Base-by-base conservation (phyloP, 1,140 invertebrate genomes). In the Listronotus bonariensis region DNA sequence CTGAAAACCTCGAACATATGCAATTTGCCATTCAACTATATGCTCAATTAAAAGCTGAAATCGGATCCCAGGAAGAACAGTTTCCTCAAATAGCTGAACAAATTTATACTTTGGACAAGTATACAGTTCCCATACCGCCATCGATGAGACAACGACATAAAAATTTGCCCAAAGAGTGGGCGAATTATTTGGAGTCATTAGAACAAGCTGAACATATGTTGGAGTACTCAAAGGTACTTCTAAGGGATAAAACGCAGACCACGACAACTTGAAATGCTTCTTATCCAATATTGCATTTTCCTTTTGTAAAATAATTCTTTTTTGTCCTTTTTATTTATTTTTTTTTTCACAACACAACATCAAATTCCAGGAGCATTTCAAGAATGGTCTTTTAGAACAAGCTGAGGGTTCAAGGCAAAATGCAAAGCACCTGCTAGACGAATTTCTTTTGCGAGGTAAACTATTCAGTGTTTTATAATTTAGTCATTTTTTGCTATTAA, bases 81-180 rank as follows among this genome's bases (percentile, higher is more conserved):
- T 92, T 93, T 74, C 84, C 86, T 4, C 83, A 85, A 4, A 87
- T 92, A 40, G 80, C 82, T 46, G 90, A 92, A 40, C 85, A 92
- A 76, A 89, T 90, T 80, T 77, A 78, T 38, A 87, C 86, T 66
- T 76, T 93, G 67, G 86, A 82, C 52, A 91, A 91, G 74, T 90
- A 90, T 72, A 82, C 85, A 64, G 82, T 86, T 1, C 80, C 83
- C 45, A 53, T 88, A 45, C 77, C 82, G 41, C 78, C 81, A 9
- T 82, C 88, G 66, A 83, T 89, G 64, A 76, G 79, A 40, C 76
- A 79, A 10, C 82, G 83, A 68, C 78, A 88, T 61, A 82, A 85
- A 67, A 83, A 86, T 57, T 82, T 93, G n/a, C 79, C 82, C 11
- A 70, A 78, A 12, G 76, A 82, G 42, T 93, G 90, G 90, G 67